Evolutionary conservation across 30 jellyfish, hydroid and myxozoan species (phyloP), one percentile per base, ranked within the genome.

Genomic region (Phacellophora camtschatica): DNA sequence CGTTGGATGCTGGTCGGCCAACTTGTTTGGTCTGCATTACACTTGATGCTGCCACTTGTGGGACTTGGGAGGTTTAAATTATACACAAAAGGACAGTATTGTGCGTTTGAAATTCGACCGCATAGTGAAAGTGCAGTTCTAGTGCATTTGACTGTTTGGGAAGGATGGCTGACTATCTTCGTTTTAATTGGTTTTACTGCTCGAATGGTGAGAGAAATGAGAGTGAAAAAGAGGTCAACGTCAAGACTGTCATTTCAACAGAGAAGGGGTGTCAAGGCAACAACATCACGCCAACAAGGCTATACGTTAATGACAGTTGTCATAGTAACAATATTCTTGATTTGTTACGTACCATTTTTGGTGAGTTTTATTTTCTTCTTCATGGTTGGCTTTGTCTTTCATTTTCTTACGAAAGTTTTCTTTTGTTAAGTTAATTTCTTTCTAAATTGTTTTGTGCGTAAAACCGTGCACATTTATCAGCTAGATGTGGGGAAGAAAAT

Each of bases 111-210:
- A 45, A 55, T 87, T 16, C 74, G 69, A 27, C 88, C 92, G 0
- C 34, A 36, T 42, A 59, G 67, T 18, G 34, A 39, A 0, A 51
- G 27, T 10, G 36, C 70, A 22, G 65, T 54, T 11, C 68, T 87
- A 43, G 89, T 87, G 20, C 89, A 87, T 43, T 63, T 87, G 12
- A 78, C 88, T 0, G 96, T 87, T 11, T 67, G 91, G 89, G 92
- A 87, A 46, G 96, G 96, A 1, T 76, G 87, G 87, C 32, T 78
- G 16, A 20, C 72, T 1, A 72, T 77, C 3, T 12, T 61, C 3
- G 41, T 76, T 15, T 63, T 65, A 13, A 32, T 67, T 4, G 78
- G 31, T 37, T 58, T 78, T 57, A 75, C 84, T 0, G 46, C 34
- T 27, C 50, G 87, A 24, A 68, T 77, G 87, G 68, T 87, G 0